Evolutionary conservation across 2,888 invertebrate species (phyloP).

Genomic region (Chrysomela aeneicollis): DNA sequence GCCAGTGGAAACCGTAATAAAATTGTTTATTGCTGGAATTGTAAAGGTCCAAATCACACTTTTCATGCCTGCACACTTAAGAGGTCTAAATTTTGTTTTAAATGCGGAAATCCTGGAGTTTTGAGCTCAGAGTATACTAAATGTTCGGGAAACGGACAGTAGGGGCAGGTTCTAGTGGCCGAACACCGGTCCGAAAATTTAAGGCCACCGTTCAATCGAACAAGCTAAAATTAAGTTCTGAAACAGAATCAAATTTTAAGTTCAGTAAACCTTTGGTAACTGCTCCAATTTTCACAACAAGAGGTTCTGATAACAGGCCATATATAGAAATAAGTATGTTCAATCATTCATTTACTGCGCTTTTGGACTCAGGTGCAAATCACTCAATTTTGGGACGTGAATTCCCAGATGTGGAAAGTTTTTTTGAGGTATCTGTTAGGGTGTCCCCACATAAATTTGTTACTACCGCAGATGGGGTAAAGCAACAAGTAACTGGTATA

Average conservation of each 20-base stretch:
- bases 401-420: background rate
- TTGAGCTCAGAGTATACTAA: conserved; percentile 2
- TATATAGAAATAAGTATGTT: conserved; percentile 18
- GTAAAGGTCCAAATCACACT: conserved; percentile 14
- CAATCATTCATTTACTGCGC: conserved; percentile 1
- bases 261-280: background rate
- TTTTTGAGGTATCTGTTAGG: background rate
- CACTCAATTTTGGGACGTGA: conserved; percentile 13
- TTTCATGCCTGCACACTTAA: conserved; percentile 4
- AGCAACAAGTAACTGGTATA: conserved; percentile 9
- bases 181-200: background rate
- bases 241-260: background rate
- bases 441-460: conserved; percentile 10
- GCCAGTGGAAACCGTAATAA: too few species aligned
- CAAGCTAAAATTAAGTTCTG: background rate
- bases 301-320: conserved; percentile 17
- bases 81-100: conserved; percentile 17
- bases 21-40: conserved; percentile 19
- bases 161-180: conserved; percentile 9
- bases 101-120: conserved; percentile 17
- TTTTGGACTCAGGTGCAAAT: conserved; percentile 22
- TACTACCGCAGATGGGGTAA: conserved; percentile 19
- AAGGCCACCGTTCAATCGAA: background rate
- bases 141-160: conserved; percentile 19
- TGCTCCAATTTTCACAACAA: conserved; percentile 10